Conservation (phyloP, 2,797 vertebrate genomes). For the Adrianichthys oophorus region DNA sequence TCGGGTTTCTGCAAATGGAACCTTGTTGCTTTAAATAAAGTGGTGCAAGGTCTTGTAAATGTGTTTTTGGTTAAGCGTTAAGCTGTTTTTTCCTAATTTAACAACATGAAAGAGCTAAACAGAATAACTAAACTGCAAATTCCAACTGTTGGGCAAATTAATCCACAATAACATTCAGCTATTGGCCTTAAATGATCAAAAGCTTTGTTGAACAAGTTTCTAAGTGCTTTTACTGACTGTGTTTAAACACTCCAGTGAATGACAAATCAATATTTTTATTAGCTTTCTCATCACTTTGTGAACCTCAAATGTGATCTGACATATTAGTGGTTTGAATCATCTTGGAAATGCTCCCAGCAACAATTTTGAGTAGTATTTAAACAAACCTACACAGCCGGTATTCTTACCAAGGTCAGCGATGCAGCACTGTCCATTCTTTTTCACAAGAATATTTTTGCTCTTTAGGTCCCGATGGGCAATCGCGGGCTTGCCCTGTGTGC, state of each 20-base stretch:
- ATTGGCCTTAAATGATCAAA: background rate
- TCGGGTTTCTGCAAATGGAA: conserved; percentile 48
- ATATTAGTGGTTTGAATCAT: background rate
- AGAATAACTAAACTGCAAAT: conserved; percentile 5
- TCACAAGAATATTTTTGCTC: conserved; percentile 97
- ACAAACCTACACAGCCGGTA: background rate
- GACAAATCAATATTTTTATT: too few species aligned
- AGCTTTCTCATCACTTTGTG: too few species aligned
- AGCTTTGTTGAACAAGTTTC: background rate
- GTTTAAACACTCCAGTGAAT: too few species aligned
- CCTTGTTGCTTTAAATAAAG: conserved; percentile 47
- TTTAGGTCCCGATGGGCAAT: conserved; percentile 96
- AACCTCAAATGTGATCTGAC: background rate
- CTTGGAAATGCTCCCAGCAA: background rate
- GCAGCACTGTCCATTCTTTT: conserved; percentile 97
- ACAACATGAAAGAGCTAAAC: conserved; percentile 20
- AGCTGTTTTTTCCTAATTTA: conserved; percentile 39
- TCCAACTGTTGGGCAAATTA: conserved; percentile 4
- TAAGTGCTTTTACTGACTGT: conserved; percentile 6
- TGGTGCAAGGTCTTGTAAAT: conserved; percentile 57
- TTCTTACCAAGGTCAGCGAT: conserved; percentile 93
- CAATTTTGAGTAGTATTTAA: background rate
- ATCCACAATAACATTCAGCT: background rate
- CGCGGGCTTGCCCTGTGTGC: conserved; percentile 96
- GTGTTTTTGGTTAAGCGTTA: conserved; percentile 66